phyloP scores from a whole-genome alignment of 2,888 invertebrate genomes.

The Netelia inedita region DNA sequence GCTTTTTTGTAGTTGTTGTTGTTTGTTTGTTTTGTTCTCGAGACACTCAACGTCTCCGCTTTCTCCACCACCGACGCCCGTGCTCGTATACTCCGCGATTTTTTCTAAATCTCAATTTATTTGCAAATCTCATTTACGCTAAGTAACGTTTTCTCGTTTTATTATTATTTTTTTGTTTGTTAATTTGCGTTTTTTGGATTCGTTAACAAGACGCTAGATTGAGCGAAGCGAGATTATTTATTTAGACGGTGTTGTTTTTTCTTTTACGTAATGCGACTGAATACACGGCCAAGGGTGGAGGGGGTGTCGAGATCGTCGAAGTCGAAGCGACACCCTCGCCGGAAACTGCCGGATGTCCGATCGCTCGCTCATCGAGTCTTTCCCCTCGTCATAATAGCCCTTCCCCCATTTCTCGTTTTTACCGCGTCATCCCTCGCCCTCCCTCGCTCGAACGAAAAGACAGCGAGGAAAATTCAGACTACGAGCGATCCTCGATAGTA shows the following conservation, averaged over 20 bases:
- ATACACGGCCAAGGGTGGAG: constrained; percentile 1
- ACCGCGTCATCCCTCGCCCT: background rate
- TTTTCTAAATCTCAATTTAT: constrained; percentile 30
- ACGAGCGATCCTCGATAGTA: constrained; percentile 60
- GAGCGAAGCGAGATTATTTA: constrained; percentile 79
- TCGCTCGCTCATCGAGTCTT: constrained; percentile 34
- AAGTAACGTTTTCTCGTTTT: constrained; percentile 32
- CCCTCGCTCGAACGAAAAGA: background rate
- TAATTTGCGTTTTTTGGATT: constrained; percentile 23
- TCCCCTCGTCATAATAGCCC: background rate
- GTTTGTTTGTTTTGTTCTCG: constrained; percentile 50
- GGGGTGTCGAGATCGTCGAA: background rate
- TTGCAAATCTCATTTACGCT: constrained; percentile 20
- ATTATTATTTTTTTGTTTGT: constrained; percentile 15
- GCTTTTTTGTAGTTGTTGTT: constrained; percentile 28
- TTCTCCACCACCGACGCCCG: constrained; percentile 10
- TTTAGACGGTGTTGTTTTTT: constrained; percentile 30
- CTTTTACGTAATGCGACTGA: constrained; percentile 6
- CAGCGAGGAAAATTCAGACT: constrained; percentile 16
- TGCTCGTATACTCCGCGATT: constrained; percentile 27
- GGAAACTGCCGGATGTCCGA: constrained; percentile 21
- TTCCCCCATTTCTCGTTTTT: background rate
- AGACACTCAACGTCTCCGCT: constrained; percentile 5
- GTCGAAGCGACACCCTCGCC: constrained; percentile 4
- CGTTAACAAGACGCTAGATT: constrained; percentile 75